Conservation (phyloP, 2,888 invertebrate genomes). For the Thysanoteuthis rhombus region DNA sequence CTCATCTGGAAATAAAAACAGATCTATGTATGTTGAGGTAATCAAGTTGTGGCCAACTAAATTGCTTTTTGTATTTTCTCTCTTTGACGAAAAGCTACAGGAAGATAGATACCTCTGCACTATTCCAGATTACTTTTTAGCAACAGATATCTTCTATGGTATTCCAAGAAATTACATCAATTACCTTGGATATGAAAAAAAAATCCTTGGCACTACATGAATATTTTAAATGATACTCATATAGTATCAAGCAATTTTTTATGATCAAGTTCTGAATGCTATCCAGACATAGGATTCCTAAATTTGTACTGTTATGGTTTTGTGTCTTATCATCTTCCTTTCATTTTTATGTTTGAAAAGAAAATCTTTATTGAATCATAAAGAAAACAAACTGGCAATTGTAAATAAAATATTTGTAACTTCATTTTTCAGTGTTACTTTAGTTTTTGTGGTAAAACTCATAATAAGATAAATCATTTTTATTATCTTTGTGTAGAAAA, state of each 20-base stretch:
- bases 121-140: neutral
- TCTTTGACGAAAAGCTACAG: neutral
- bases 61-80: too few relatives aligned
- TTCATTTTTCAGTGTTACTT: neutral
- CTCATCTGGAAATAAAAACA: too few relatives aligned
- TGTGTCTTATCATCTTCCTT: too few relatives aligned
- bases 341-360: neutral
- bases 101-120: neutral
- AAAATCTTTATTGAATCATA: neutral
- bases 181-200: neutral
- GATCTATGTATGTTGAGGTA: too few relatives aligned
- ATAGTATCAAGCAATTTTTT: neutral
- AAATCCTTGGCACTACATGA: neutral
- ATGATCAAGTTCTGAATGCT: neutral
- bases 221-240: neutral
- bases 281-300: neutral
- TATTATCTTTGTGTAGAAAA: too few relatives aligned
- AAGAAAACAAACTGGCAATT: neutral
- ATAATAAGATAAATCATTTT: too few relatives aligned
- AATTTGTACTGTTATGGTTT: neutral
- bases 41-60: too few relatives aligned
- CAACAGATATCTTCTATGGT: neutral
- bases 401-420: neutral
- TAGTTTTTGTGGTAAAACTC: too few relatives aligned
- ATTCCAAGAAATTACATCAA: neutral